Percentiles rank a stretch among this genome's conserved stretches.
Evolutionary conservation across 2,888 invertebrate species (phyloP).

Genomic region (Tholera decimalis): DNA sequence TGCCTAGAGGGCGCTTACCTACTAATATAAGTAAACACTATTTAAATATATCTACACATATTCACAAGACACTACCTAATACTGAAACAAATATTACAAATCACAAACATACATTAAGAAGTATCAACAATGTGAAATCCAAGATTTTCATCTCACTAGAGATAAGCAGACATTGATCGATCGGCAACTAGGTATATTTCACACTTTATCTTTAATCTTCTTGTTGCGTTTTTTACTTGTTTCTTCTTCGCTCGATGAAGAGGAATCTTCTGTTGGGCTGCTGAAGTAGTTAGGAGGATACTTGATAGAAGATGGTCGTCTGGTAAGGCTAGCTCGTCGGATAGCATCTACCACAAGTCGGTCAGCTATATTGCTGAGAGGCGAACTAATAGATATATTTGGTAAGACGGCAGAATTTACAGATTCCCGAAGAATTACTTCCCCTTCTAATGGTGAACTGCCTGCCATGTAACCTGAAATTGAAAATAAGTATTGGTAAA

Average conservation of each 20-base stretch:
- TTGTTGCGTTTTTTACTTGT: conserved; percentile 58
- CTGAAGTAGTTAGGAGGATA: conserved; percentile 87
- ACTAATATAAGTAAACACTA: not conserved
- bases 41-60: not conserved
- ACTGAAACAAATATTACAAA: conserved; percentile 20
- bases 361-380: conserved; percentile 80
- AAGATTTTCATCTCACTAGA: conserved; percentile 11
- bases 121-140: conserved; percentile 9
- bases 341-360: conserved; percentile 86
- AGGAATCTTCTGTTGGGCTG: conserved; percentile 77
- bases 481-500: not conserved
- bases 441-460: conserved; percentile 73
- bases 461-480: conserved; percentile 80
- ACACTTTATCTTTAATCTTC: conserved; percentile 67
- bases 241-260: conserved; percentile 85
- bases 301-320: conserved; percentile 82
- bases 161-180: conserved; percentile 52
- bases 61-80: conserved; percentile 18
- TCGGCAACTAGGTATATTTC: conserved; percentile 28
- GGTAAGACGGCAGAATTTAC: conserved; percentile 70
- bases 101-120: conserved; percentile 13
- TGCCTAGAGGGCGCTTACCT: not conserved
- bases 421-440: conserved; percentile 74
- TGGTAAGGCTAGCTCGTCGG: conserved; percentile 83
- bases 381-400: conserved; percentile 64